phyloP scores from a whole-genome alignment of 1,140 invertebrate genomes.

The Diorhabda carinulata region DNA sequence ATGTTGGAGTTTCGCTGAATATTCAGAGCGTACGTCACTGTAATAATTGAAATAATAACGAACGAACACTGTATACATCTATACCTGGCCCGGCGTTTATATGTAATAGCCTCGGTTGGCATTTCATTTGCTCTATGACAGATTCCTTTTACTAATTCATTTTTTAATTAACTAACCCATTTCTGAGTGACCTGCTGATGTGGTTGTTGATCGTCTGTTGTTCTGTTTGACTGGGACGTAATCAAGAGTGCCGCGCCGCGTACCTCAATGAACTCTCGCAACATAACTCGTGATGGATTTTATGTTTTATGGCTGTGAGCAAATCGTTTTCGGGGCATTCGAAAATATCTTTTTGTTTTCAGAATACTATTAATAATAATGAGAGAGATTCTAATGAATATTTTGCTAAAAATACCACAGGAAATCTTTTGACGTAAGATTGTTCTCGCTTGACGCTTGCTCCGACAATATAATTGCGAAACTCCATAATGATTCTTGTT shows the following conservation, averaged over 20 bases:
- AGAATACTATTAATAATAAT: constrained; percentile 20
- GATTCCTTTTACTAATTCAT: constrained; percentile 46
- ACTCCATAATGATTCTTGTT: too few species aligned
- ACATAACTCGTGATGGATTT: constrained; percentile 30
- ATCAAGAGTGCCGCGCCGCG: constrained; percentile 15
- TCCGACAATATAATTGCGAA: too few species aligned
- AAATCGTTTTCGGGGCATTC: constrained; percentile 22
- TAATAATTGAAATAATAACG: constrained; percentile 15
- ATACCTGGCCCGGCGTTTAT: constrained; percentile 33
- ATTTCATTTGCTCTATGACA: constrained; percentile 45
- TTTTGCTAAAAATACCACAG: not conserved
- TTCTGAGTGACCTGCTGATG: constrained; percentile 31
- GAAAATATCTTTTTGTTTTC: constrained; percentile 22
- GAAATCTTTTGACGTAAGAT: not conserved
- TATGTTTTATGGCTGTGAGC: constrained; percentile 27
- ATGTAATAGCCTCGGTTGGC: constrained; percentile 38
- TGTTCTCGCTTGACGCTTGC: too few species aligned
- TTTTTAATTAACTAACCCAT: constrained; percentile 43
- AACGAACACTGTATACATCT: constrained; percentile 15
- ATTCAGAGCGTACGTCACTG: constrained; percentile 4
- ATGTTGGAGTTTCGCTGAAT: too few species aligned
- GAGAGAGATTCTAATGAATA: constrained; percentile 10
- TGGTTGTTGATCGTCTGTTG: constrained; percentile 23
- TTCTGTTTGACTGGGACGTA: constrained; percentile 13
- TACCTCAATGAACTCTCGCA: constrained; percentile 29